These are phyloP conservation scores for Notamacropus eugenii DNA, from an alignment of 2,797 vertebrate species.

Conservation along the genomic window DNA sequence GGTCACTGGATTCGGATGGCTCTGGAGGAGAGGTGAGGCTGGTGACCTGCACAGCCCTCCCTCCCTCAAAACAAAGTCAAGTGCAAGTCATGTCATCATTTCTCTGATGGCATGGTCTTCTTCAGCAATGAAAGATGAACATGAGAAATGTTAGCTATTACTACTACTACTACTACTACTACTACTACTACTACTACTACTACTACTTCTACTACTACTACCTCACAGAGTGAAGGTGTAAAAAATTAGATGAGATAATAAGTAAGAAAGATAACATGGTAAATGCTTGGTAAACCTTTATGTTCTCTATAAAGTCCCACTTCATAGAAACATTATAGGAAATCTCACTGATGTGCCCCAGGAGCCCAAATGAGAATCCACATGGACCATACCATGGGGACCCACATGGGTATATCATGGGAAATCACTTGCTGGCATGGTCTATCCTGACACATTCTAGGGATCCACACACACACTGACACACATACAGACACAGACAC, in stretches of 20 bases:
- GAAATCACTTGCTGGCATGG: neutral
- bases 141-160: neutral
- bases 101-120: too few species aligned
- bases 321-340: neutral
- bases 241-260: slow-evolving; percentile 8
- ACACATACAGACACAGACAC: too few species aligned
- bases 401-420: neutral
- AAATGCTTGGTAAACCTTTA: neutral
- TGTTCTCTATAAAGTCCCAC: neutral
- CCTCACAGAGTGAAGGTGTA: neutral
- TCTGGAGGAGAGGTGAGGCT: too few species aligned
- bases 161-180: too few species aligned
- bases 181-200: too few species aligned
- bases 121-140: too few species aligned
- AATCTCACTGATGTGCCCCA: neutral
- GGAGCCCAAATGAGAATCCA: neutral
- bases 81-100: too few species aligned
- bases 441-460: neutral
- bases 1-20: too few species aligned
- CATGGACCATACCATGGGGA: too few species aligned
- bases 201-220: neutral
- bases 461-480: too few species aligned
- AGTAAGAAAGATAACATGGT: neutral
- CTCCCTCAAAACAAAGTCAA: too few species aligned
- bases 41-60: too few species aligned